A percentile compares a stretch with the other conserved stretches of the same genome.
These are phyloP conservation scores for Kryptolebias ocellatus DNA, from an alignment of 2,797 vertebrate species.

Conservation along the genomic window DNA sequence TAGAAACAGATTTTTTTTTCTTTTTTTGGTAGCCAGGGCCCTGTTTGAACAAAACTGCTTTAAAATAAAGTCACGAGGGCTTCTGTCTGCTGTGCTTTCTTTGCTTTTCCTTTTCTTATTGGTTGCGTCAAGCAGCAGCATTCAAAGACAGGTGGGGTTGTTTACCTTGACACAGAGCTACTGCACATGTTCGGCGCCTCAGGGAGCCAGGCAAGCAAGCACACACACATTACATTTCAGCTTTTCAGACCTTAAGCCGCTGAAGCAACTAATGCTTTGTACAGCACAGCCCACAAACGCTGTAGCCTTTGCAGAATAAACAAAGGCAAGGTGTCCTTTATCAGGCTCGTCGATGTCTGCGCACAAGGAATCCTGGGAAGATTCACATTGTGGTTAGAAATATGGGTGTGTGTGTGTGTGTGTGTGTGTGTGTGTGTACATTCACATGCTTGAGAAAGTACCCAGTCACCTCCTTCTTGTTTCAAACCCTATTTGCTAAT, in stretches of 20 bases:
- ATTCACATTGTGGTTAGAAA: constrained; percentile 33
- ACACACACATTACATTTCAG: constrained; percentile 38
- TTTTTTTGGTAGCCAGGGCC: not conserved
- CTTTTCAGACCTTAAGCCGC: constrained; percentile 49
- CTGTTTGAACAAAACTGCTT: constrained; percentile 6
- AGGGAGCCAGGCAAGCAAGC: constrained; percentile 41
- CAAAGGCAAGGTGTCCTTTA: constrained; percentile 68
- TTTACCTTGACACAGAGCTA: constrained; percentile 65
- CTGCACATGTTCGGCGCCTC: constrained; percentile 58
- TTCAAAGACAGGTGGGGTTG: constrained; percentile 61
- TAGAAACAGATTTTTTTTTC: constrained; percentile 18
- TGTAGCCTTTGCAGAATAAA: constrained; percentile 62
- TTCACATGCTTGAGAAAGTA: constrained; percentile 20
- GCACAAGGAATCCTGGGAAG: constrained; percentile 44
- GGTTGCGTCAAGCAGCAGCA: constrained; percentile 15
- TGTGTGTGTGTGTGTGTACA: not conserved
- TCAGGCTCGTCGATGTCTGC: constrained; percentile 51
- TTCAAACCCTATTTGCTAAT: constrained; percentile 22
- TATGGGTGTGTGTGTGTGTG: not conserved
- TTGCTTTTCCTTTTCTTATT: constrained; percentile 29
- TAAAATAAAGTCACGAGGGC: constrained; percentile 18
- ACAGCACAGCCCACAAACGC: constrained; percentile 44
- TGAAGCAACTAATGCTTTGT: constrained; percentile 58
- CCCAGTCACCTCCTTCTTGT: not conserved
- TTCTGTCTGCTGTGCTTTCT: constrained; percentile 25